Percentiles rank a stretch among this genome's conserved stretches.
Conservation (phyloP, 2,888 invertebrate genomes). For the Noctua comes region DNA sequence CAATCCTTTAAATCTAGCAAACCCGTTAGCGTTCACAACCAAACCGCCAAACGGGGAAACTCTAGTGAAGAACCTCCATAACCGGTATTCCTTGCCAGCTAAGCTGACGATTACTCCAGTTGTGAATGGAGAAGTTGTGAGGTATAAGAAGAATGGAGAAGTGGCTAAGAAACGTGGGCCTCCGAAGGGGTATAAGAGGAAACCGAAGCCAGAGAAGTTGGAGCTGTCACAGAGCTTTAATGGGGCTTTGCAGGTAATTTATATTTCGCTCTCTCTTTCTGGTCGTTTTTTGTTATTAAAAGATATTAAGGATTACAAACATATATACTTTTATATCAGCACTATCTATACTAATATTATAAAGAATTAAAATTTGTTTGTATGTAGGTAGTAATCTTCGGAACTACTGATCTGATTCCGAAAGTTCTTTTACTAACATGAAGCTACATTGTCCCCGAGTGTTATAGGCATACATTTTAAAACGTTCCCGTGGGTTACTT, state of each 20-base stretch:
- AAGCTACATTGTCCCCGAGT: too few relatives aligned
- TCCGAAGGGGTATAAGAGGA: slow-evolving; percentile 86
- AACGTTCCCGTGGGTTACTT: too few relatives aligned
- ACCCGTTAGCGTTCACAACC: slow-evolving; percentile 80
- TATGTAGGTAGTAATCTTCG: too few relatives aligned
- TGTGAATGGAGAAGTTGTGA: slow-evolving; percentile 78
- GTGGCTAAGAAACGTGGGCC: slow-evolving; percentile 86
- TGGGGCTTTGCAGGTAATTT: slow-evolving; percentile 78
- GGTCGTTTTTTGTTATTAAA: background rate
- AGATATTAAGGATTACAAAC: too few relatives aligned
- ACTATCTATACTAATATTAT: too few relatives aligned
- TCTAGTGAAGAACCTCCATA: slow-evolving; percentile 82
- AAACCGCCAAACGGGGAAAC: slow-evolving; percentile 75
- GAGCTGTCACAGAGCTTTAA: slow-evolving; percentile 81
- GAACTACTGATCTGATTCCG: too few relatives aligned
- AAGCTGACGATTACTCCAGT: slow-evolving; percentile 85
- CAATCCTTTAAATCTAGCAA: slow-evolving; percentile 85
- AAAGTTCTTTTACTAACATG: too few relatives aligned
- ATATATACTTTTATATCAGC: too few relatives aligned
- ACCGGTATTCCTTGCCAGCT: slow-evolving; percentile 81
- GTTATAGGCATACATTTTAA: too few relatives aligned
- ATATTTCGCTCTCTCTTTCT: too few relatives aligned
- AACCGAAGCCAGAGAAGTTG: slow-evolving; percentile 82
- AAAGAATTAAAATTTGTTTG: too few relatives aligned
- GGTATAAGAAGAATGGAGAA: slow-evolving; percentile 88